phyloP scores from a whole-genome alignment of 2,113 vertebrate species.

The Pelvicachromis taeniatus region DNA sequence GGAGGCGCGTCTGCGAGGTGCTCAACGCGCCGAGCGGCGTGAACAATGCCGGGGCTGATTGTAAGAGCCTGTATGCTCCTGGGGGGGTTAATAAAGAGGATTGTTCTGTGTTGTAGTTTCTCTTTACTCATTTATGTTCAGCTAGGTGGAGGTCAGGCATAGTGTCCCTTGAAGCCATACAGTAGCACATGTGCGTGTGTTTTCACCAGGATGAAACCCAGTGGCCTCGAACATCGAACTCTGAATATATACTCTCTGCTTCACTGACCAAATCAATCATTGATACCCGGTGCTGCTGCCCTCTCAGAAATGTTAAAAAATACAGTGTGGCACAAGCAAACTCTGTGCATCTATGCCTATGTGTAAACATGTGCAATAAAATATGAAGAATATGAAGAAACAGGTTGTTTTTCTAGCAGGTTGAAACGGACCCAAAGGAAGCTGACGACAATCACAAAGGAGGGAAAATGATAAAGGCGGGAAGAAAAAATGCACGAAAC shows the following conservation, averaged over 20 bases:
- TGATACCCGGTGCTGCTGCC: conserved; percentile 24
- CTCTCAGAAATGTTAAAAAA: conserved; percentile 19
- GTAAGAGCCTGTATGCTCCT: conserved; percentile 42
- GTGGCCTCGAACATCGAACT: conserved; percentile 37
- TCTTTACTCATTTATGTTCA: conserved; percentile 61
- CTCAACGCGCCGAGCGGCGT: not conserved
- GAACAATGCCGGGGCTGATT: conserved; percentile 58
- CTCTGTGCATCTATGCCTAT: not conserved
- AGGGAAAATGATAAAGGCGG: not conserved
- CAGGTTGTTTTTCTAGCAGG: not conserved
- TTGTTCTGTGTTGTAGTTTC: conserved; percentile 58
- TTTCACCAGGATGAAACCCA: conserved; percentile 28
- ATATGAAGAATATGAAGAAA: not conserved
- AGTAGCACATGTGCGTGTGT: not conserved
- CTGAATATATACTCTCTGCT: conserved; percentile 46
- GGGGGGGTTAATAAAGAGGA: conserved; percentile 62
- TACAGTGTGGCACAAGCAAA: not conserved
- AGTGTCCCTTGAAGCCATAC: conserved; percentile 49
- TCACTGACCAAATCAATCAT: conserved; percentile 60
- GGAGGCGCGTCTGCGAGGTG: conserved; percentile 3
- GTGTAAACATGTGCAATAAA: not conserved
- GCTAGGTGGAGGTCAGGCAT: conserved; percentile 45
- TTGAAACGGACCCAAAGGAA: not conserved
- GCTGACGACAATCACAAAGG: not conserved
- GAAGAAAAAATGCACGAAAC: not conserved